Evolutionary conservation across 2,113 vertebrate species (phyloP).

Genomic region (Eulacestoma nigropectus): DNA sequence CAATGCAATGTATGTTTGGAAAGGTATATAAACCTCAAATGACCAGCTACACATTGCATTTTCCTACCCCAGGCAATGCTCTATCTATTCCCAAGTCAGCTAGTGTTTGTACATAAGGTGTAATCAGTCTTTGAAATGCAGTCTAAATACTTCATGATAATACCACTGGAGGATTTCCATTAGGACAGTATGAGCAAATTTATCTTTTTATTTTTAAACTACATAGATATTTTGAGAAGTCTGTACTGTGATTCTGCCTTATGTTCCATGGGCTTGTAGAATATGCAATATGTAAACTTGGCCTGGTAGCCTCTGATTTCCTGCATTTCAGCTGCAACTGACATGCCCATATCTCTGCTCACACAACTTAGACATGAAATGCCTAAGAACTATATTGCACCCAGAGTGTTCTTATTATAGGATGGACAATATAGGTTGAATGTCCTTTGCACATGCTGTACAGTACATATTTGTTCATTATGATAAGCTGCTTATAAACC

Average conservation of each 20-base stretch:
- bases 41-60: rapidly evolving
- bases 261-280: background rate
- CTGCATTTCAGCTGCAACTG: background rate
- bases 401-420: background rate
- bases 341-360: background rate
- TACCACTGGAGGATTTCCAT: background rate
- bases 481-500: background rate
- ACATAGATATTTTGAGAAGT: background rate
- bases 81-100: background rate
- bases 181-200: background rate
- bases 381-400: background rate
- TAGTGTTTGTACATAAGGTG: background rate
- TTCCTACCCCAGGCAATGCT: background rate
- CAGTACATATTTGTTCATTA: background rate
- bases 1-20: background rate
- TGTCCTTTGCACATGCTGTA: background rate
- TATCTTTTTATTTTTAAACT: background rate
- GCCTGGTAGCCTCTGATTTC: background rate
- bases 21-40: background rate
- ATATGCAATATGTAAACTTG: background rate
- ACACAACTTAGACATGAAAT: background rate
- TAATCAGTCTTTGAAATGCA: background rate
- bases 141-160: background rate
- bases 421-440: background rate
- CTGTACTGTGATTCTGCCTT: background rate